Conservation (phyloP, 2,797 vertebrate genomes). For the Rallus crepitans region DNA sequence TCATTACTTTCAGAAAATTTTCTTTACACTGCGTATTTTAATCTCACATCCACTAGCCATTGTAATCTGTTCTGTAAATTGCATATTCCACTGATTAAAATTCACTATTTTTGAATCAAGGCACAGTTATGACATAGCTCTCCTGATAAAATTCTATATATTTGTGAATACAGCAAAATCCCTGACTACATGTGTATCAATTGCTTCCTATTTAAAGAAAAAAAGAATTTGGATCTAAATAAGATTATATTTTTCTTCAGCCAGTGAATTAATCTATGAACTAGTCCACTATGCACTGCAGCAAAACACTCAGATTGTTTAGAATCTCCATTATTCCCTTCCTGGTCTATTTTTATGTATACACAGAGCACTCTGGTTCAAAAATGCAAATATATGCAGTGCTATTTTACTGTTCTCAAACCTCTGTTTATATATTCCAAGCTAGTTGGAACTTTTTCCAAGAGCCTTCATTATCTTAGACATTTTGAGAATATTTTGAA, state of each 20-base stretch:
- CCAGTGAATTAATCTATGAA: constrained; percentile 11
- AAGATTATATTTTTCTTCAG: constrained; percentile 1
- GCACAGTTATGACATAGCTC: not conserved
- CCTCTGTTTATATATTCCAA: constrained; percentile 71
- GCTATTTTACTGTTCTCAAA: constrained; percentile 66
- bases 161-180: not conserved
- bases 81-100: not conserved
- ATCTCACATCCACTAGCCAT: not conserved
- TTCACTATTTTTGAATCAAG: not conserved
- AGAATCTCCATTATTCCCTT: constrained; percentile 54
- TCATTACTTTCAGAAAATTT: not conserved
- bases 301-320: constrained; percentile 61
- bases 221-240: not conserved
- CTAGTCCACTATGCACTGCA: not conserved
- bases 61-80: not conserved
- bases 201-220: not conserved
- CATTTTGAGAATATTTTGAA: constrained; percentile 75
- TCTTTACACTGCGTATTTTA: not conserved
- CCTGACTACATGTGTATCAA: not conserved
- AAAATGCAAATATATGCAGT: constrained; percentile 77
- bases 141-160: not conserved
- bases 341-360: constrained; percentile 66
- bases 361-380: constrained; percentile 32
- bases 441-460: constrained; percentile 76
- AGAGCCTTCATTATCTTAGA: constrained; percentile 72